A percentile compares a stretch with the other conserved stretches of the same genome.
These are phyloP conservation scores for Calephelis perditalis DNA, from an alignment of 2,888 invertebrate genomes.

Conservation along the genomic window DNA sequence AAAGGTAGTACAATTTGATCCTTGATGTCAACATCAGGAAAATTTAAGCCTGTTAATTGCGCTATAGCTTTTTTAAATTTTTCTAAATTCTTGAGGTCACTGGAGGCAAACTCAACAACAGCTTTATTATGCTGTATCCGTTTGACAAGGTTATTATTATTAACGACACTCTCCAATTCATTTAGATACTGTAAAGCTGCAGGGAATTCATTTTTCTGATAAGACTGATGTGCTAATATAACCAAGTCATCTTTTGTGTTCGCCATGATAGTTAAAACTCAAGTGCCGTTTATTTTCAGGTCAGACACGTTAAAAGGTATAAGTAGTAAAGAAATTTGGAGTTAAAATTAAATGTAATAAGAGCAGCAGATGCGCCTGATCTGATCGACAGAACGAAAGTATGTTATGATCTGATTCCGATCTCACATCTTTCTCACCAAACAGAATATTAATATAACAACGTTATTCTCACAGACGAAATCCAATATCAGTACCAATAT, in stretches of 20 bases:
- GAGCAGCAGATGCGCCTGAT: too few species aligned
- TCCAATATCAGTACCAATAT: too few species aligned
- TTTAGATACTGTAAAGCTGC: conserved; percentile 80
- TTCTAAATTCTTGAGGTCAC: conserved; percentile 85
- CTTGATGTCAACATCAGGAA: conserved; percentile 60
- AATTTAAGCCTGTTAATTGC: conserved; percentile 75
- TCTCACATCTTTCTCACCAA: too few species aligned
- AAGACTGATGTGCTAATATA: conserved; percentile 78
- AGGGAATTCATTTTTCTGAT: conserved; percentile 80
- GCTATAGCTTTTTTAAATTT: conserved; percentile 83
- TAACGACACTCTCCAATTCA: conserved; percentile 79
- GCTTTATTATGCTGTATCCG: conserved; percentile 91
- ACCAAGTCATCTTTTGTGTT: conserved; percentile 74
- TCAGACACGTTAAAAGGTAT: too few species aligned
- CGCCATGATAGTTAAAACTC: conserved; percentile 39
- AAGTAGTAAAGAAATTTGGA: too few species aligned
- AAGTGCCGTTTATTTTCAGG: too few species aligned
- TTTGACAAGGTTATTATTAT: conserved; percentile 77
- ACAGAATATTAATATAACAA: too few species aligned
- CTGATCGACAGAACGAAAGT: too few species aligned
- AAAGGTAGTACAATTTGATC: conserved; percentile 51
- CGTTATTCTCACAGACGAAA: too few species aligned
- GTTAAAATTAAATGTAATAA: too few species aligned
- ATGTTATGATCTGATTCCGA: too few species aligned
- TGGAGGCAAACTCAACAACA: conserved; percentile 88